Conservation (phyloP, 2,888 invertebrate genomes). For the Hydriomena furcata region DNA sequence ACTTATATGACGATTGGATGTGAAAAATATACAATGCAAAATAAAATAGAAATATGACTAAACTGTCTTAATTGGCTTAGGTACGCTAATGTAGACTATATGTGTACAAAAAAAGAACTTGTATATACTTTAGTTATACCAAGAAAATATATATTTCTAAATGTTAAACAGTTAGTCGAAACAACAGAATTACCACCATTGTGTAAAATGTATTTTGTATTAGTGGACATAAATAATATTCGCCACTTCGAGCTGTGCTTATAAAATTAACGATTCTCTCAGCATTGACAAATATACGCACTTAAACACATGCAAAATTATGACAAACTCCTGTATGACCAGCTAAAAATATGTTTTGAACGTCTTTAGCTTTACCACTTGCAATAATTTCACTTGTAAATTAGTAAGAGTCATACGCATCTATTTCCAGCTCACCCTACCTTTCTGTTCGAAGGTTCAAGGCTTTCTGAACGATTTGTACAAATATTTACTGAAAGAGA, state of each 20-base stretch:
- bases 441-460: constrained; percentile 37
- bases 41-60: too few species aligned
- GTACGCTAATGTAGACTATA: too few species aligned
- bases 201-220: too few species aligned
- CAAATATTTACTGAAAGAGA: constrained; percentile 44
- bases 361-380: constrained; percentile 13
- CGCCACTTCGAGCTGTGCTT: neutral
- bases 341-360: constrained; percentile 24
- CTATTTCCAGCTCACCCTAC: constrained; percentile 37
- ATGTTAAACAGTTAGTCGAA: too few species aligned
- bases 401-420: constrained; percentile 27
- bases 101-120: too few species aligned
- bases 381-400: constrained; percentile 31
- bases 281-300: constrained; percentile 17
- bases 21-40: too few species aligned
- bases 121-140: too few species aligned
- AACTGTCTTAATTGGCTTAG: too few species aligned
- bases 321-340: constrained; percentile 24
- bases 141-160: too few species aligned
- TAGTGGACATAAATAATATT: too few species aligned
- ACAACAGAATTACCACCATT: too few species aligned
- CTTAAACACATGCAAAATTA: constrained; percentile 27
- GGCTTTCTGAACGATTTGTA: constrained; percentile 38
- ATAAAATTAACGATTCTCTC: constrained; percentile 13
- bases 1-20: too few species aligned